A percentile compares a stretch with the other conserved stretches of the same genome.
phyloP scores from a whole-genome alignment of 2,888 invertebrate genomes.

The Agrilus cyanescens region DNA sequence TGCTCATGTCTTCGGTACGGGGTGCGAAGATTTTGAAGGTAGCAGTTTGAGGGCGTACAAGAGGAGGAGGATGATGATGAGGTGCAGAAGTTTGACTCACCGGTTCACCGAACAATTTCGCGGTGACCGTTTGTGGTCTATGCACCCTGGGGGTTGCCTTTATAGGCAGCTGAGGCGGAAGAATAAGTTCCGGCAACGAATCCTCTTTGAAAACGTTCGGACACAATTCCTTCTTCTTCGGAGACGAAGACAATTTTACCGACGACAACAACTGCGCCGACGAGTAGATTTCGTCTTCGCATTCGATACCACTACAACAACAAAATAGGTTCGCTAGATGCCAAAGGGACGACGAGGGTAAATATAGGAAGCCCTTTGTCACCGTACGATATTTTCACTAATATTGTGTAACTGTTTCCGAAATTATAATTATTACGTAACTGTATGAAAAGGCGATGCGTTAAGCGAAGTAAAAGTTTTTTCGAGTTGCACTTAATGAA shows the following conservation, averaged over 20 bases:
- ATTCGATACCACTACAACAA: slow-evolving; percentile 61
- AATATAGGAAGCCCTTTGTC: not conserved
- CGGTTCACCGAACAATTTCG: slow-evolving; percentile 26
- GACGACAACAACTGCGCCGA: slow-evolving; percentile 42
- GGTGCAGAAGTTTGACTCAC: slow-evolving; percentile 10
- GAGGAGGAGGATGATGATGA: slow-evolving; percentile 17
- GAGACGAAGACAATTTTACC: slow-evolving; percentile 30
- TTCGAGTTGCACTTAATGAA: slow-evolving; percentile 3
- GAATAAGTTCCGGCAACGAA: slow-evolving; percentile 19
- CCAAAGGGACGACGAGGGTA: slow-evolving; percentile 1
- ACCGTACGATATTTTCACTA: no score
- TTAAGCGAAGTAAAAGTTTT: slow-evolving; percentile 1
- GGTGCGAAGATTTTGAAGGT: slow-evolving; percentile 69
- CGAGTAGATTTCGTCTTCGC: slow-evolving; percentile 66
- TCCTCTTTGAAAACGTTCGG: slow-evolving; percentile 24
- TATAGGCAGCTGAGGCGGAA: slow-evolving; percentile 29
- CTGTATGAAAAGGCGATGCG: not conserved
- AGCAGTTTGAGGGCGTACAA: slow-evolving; percentile 48
- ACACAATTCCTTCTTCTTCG: slow-evolving; percentile 2
- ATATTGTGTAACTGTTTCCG: no score
- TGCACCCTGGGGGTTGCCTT: slow-evolving; percentile 4
- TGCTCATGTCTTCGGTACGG: slow-evolving; percentile 86
- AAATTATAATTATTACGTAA: no score
- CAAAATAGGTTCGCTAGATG: not conserved
- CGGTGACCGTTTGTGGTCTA: slow-evolving; percentile 29